These are phyloP conservation scores for Sycophila sp. DNA, from an alignment of 1,140 invertebrate species.

Conservation along the genomic window DNA sequence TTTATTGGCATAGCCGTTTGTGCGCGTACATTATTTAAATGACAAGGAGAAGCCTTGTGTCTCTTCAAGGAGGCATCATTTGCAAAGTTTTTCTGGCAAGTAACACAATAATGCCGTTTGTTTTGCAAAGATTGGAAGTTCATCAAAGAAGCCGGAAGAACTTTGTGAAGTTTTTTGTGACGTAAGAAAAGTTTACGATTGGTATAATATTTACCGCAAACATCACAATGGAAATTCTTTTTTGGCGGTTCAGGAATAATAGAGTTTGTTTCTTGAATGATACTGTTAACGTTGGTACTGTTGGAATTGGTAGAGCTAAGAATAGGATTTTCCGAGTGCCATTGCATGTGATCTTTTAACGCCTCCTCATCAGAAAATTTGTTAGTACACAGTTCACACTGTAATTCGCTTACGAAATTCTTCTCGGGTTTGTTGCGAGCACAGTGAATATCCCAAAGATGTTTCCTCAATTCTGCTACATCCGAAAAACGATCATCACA, in stretches of 20 bases:
- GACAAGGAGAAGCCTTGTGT: slow-evolving; percentile 58
- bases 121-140: slow-evolving; percentile 52
- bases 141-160: slow-evolving; percentile 8
- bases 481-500: slow-evolving; percentile 58
- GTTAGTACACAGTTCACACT: slow-evolving; percentile 71
- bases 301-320: slow-evolving; percentile 40
- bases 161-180: slow-evolving; percentile 64
- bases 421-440: slow-evolving; percentile 58
- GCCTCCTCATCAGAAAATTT: slow-evolving; percentile 69
- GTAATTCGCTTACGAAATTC: slow-evolving; percentile 61
- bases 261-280: neutral
- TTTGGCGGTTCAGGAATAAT: neutral
- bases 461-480: slow-evolving; percentile 54
- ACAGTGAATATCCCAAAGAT: slow-evolving; percentile 63
- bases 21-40: neutral
- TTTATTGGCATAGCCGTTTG: neutral
- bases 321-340: slow-evolving; percentile 61
- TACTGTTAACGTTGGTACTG: neutral
- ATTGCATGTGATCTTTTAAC: slow-evolving; percentile 68
- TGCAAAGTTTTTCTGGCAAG: slow-evolving; percentile 69
- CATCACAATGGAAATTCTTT: slow-evolving; percentile 68
- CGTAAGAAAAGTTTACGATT: slow-evolving; percentile 64
- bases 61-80: slow-evolving; percentile 65
- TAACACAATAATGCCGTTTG: slow-evolving; percentile 63
- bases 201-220: slow-evolving; percentile 71